Evolutionary conservation across 2,113 vertebrate genomes (phyloP).

Genomic region (Istiophorus platypterus): DNA sequence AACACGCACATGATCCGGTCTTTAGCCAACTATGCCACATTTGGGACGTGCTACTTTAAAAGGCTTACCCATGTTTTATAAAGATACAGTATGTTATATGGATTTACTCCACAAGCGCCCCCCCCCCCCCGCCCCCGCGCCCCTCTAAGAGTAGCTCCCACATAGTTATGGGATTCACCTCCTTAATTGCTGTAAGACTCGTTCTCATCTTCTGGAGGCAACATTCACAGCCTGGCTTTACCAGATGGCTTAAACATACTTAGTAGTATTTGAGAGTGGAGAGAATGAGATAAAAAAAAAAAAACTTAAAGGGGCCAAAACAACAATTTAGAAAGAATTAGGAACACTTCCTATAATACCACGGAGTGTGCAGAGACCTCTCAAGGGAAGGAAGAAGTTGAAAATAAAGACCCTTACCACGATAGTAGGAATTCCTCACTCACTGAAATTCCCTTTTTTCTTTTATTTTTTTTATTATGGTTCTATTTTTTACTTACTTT

Average conservation of each 20-base stretch:
- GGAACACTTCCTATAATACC: neutral
- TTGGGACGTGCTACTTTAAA: neutral
- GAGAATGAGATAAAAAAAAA: neutral
- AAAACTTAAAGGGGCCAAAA: neutral
- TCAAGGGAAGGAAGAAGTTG: neutral
- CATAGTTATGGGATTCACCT: slow-evolving; percentile 31
- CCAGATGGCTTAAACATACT: slow-evolving; percentile 39
- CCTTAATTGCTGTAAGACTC: slow-evolving; percentile 44
- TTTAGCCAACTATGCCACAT: neutral
- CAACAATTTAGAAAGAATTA: slow-evolving; percentile 14
- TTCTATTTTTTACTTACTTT: slow-evolving; percentile 14
- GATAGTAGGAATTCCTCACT: neutral
- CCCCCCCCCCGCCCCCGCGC: too few species aligned
- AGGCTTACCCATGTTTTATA: neutral
- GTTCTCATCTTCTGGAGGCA: slow-evolving; percentile 31
- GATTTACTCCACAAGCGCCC: slow-evolving; percentile 15
- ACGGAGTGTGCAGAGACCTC: neutral
- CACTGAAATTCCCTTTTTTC: slow-evolving; percentile 8
- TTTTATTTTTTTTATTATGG: neutral
- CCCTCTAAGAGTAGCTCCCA: neutral
- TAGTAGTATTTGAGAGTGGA: slow-evolving; percentile 16
- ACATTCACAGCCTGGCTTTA: slow-evolving; percentile 29
- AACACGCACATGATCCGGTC: neutral
- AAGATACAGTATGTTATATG: neutral
- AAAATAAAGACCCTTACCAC: slow-evolving; percentile 1